Base-by-base conservation (phyloP, 2,113 vertebrate genomes). In the Sphaerodactylus townsendi region DNA sequence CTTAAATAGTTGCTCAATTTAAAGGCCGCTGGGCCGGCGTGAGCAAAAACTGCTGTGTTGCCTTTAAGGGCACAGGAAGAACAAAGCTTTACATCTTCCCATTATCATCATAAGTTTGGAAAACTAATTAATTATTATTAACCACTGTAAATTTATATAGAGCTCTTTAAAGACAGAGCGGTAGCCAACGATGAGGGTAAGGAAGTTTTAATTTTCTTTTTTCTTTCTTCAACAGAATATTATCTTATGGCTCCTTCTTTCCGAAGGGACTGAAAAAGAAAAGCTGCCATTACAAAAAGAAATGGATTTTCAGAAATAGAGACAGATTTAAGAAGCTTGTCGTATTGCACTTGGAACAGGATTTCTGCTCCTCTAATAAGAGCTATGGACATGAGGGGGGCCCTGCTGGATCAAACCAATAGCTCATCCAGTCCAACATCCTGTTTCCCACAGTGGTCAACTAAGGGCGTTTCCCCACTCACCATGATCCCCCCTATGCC, bases 1-100 rank as follows among this genome's bases (percentile, higher is more conserved):
- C 10, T 82, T 88, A 86, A 71, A 87, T 19, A 86, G 56, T 75
- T n/a, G 84, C 48, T 85, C 48, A 68, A 81, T 78, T 85, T 88
- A 85, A 92, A 82, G 70, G 75, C 64, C 46, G 91, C 39, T 48
- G 81, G 44, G 77, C 90, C 23, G 1, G 35, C 86, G 83, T 77
- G 82, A 88, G 86, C 44, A 72, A 87, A 62, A 93, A 83, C 46
- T 71, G 83, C 85, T 44, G 23, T 25, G 0, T 21, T 80, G 65
- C 37, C 44, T 85, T 84, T 39, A 72, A 84, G 85, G 80, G 48
- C 75, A 83, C 71, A 48, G 66, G 79, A 92, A 92, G 84, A 92
- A 77, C 81, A 87, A 84, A 79, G 8, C 48, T 70, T 86, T 71
- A 30, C 35, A 79, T 87, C 79, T 33, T 50, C 79, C 69, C 44